Conservation (phyloP, 2,888 invertebrate genomes). For the Dasypolia templi region DNA sequence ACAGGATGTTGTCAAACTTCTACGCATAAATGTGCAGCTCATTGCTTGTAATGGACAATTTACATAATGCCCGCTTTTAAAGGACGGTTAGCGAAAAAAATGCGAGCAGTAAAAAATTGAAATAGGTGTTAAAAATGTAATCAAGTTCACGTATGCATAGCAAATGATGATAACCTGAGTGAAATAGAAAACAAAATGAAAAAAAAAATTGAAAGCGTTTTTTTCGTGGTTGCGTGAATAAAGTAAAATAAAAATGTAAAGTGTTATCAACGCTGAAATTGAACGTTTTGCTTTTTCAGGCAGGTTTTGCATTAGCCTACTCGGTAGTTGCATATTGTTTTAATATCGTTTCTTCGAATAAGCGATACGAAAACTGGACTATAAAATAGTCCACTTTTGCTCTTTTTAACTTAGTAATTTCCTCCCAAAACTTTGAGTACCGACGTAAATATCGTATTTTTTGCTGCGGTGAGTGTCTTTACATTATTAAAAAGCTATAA, state of each 20-base stretch:
- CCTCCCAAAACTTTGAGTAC: not conserved
- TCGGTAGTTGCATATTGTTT: conserved; percentile 10
- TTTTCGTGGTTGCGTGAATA: conserved; percentile 12
- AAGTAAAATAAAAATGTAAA: conserved; percentile 27
- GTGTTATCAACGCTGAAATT: conserved; percentile 42
- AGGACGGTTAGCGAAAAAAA: conserved; percentile 56
- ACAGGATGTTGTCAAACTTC: conserved; percentile 61
- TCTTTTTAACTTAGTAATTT: conserved; percentile 4
- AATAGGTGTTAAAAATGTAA: conserved; percentile 59
- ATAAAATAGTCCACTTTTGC: too few species aligned
- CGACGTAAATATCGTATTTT: not conserved
- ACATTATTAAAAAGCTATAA: not conserved
- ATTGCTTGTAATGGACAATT: conserved; percentile 68
- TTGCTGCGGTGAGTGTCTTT: too few species aligned
- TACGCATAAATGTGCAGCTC: conserved; percentile 65
- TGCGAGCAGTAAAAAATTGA: conserved; percentile 19
- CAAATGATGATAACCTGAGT: conserved; percentile 12
- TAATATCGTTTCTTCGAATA: not conserved
- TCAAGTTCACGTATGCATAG: conserved; percentile 47
- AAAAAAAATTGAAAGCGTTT: conserved; percentile 21
- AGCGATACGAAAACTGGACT: not conserved
- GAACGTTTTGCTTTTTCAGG: conserved; percentile 14
- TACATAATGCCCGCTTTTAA: conserved; percentile 68
- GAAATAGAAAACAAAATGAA: conserved; percentile 20
- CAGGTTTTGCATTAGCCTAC: not conserved